A percentile compares a stretch with the other conserved stretches of the same genome.
Evolutionary conservation across 30 jellyfish, hydroid and myxozoan species (phyloP).

Genomic region (Aurelia aurita complex sp. Pacific): DNA sequence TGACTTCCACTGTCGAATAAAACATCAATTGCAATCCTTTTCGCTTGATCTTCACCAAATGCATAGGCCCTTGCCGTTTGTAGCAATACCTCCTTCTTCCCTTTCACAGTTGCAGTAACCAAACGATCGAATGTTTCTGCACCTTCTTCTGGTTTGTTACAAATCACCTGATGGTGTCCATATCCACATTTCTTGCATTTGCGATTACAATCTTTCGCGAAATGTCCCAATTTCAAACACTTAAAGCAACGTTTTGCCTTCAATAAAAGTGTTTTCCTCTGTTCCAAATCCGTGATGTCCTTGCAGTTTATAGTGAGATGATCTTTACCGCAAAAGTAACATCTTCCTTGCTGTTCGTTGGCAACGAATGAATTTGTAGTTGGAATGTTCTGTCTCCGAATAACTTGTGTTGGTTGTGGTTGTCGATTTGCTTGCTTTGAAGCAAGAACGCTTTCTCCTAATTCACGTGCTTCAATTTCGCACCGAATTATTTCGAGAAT

Average conservation of each 20-base stretch:
- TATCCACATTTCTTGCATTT: conserved; percentile 13
- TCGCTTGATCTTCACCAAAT: conserved; percentile 39
- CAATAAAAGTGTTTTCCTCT: conserved; percentile 14
- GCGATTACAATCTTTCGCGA: conserved; percentile 15
- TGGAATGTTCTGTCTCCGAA: neutral
- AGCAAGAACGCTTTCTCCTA: conserved; percentile 14
- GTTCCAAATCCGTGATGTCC: conserved; percentile 30
- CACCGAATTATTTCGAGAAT: conserved; percentile 30
- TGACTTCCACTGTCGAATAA: conserved; percentile 57
- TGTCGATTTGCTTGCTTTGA: neutral
- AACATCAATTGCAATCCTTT: conserved; percentile 18
- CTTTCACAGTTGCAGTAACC: conserved; percentile 49
- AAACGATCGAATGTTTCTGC: neutral
- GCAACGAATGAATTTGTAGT: conserved; percentile 39
- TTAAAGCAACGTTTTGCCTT: conserved; percentile 56
- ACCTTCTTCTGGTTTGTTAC: neutral
- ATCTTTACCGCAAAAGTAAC: conserved; percentile 46
- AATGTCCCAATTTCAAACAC: conserved; percentile 37
- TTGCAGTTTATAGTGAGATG: conserved; percentile 26
- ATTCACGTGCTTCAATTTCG: conserved; percentile 68
- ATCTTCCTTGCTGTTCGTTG: neutral
- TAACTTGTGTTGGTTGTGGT: neutral
- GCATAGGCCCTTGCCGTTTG: conserved; percentile 51
- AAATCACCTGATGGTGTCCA: conserved; percentile 27
- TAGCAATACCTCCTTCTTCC: conserved; percentile 38